phyloP scores from a whole-genome alignment of 2,797 vertebrate species.

The Urophycis tenuis region DNA sequence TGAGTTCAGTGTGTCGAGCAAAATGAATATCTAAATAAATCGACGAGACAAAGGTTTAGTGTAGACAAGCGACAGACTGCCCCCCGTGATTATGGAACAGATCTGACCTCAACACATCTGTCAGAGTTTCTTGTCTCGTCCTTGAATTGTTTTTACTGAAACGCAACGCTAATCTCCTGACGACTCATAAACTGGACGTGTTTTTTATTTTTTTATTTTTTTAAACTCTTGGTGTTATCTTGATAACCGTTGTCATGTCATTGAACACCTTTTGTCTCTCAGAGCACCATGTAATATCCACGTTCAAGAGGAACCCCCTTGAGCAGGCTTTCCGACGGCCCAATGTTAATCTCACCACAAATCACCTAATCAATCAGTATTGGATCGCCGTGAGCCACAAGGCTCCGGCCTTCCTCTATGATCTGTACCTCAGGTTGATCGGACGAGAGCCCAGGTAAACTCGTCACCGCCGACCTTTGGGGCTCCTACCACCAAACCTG shows the following conservation, averaged over 20 bases:
- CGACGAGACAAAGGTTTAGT: not conserved
- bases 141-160: no score
- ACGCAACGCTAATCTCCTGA: not conserved
- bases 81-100: not conserved
- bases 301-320: conserved; percentile 99
- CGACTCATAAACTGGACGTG: not conserved
- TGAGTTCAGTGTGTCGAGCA: not conserved
- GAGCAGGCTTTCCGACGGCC: conserved; percentile 99
- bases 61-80: not conserved
- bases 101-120: not conserved
- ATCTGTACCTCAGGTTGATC: conserved; percentile 99
- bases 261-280: conserved; percentile 85
- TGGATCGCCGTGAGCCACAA: conserved; percentile 99
- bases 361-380: conserved; percentile 99
- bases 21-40: not conserved
- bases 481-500: conserved; percentile 9
- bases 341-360: conserved; percentile 99
- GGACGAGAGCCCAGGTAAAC: conserved; percentile 99
- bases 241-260: conserved; percentile 16
- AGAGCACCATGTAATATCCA: conserved; percentile 99
- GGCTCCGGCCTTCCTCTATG: conserved; percentile 98
- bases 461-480: conserved; percentile 62
- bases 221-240: conserved; percentile 35
- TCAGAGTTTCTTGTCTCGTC: no score
- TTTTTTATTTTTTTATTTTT: no score